These are phyloP conservation scores for Orycteropus afer DNA, from an alignment of 2,113 vertebrate genomes.

Conservation along the genomic window DNA sequence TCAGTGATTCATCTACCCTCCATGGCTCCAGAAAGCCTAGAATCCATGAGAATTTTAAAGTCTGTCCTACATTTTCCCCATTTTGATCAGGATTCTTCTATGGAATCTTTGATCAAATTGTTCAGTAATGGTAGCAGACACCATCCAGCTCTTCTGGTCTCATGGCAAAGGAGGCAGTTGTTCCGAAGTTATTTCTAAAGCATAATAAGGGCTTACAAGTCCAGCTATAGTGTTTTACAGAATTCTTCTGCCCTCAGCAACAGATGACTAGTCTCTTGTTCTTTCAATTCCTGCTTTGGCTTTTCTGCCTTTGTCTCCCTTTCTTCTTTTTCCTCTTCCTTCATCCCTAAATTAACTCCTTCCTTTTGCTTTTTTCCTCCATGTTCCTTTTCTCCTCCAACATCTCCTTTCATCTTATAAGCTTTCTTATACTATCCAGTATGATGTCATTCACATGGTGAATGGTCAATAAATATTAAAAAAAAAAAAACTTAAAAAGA, in stretches of 20 bases:
- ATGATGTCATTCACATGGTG: neutral
- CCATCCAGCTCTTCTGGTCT: neutral
- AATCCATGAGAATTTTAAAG: neutral
- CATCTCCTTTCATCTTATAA: neutral
- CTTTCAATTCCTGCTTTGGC: neutral
- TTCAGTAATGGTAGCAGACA: neutral
- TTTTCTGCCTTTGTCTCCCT: neutral
- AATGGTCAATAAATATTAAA: neutral
- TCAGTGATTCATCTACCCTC: neutral
- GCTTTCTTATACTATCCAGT: neutral
- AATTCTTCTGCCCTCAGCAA: neutral
- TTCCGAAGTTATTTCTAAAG: neutral
- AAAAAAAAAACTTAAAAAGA: neutral
- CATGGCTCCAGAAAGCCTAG: neutral
- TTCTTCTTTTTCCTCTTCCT: neutral
- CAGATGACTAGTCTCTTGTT: neutral
- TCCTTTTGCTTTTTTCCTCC: neutral
- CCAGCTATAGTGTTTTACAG: neutral
- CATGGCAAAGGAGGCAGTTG: neutral
- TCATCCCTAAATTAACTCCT: neutral
- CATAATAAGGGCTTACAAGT: neutral
- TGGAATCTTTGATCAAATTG: neutral
- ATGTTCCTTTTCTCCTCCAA: neutral
- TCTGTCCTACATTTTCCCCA: neutral
- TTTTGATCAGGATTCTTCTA: neutral